These are phyloP conservation scores for Nesoenas mayeri DNA, from an alignment of 2,113 vertebrate species.

Conservation along the genomic window DNA sequence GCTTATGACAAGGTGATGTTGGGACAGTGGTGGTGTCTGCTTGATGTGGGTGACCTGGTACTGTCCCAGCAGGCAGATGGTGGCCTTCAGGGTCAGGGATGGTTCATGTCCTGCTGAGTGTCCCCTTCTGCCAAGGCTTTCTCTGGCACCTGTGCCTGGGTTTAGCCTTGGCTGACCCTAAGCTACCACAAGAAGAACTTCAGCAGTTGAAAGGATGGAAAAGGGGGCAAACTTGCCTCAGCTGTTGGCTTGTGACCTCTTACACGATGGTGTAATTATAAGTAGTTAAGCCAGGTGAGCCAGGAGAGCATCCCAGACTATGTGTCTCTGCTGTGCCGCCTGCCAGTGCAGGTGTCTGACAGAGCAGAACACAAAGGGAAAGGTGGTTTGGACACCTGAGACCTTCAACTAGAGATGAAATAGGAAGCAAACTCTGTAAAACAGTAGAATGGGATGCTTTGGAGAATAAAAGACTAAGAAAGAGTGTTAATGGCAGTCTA, in stretches of 20 bases:
- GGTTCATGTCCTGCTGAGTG: background rate
- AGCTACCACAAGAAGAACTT: background rate
- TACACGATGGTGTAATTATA: background rate
- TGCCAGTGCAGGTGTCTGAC: background rate
- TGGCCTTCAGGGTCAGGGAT: background rate
- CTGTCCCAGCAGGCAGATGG: background rate
- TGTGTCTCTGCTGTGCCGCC: accelerated
- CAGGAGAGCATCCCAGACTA: background rate
- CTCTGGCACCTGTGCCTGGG: background rate
- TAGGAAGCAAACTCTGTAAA: background rate
- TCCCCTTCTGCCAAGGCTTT: background rate
- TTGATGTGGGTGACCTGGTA: background rate
- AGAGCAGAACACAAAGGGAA: background rate
- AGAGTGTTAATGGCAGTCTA: background rate
- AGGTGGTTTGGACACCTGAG: background rate
- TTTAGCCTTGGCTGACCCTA: background rate
- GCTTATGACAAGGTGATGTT: background rate
- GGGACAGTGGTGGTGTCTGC: background rate
- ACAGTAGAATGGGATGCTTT: background rate
- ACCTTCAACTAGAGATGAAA: background rate
- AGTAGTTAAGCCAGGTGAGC: background rate
- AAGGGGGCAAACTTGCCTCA: background rate
- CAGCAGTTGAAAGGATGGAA: background rate
- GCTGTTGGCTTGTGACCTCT: background rate
- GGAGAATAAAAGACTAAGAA: background rate